Evolutionary conservation across 2,888 invertebrate species (phyloP).

Genomic region (Drosophila histrio): DNA sequence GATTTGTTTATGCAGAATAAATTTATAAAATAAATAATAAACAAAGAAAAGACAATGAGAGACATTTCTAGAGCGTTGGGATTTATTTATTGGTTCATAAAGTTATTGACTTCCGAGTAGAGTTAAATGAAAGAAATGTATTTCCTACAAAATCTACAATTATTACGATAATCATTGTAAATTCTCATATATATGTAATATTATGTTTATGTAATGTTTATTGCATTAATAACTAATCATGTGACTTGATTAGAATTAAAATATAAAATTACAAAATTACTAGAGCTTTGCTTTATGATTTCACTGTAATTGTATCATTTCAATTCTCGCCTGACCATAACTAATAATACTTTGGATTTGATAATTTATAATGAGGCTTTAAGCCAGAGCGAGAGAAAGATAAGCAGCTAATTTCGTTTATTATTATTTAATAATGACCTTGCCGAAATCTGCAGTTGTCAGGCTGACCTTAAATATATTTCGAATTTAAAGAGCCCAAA

Average conservation of each 20-base stretch:
- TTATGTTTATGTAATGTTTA: not conserved
- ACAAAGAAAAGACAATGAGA: not conserved
- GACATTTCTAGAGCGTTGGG: constrained; percentile 14
- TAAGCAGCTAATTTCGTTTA: constrained; percentile 20
- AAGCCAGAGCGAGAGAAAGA: not conserved
- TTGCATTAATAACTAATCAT: constrained; percentile 11
- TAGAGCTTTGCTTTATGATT: constrained; percentile 3
- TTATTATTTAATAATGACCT: constrained; percentile 49
- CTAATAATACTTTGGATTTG: constrained; percentile 26
- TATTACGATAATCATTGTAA: not conserved
- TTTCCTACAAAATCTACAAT: not conserved
- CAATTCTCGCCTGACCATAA: constrained; percentile 20
- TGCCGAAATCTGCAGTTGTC: constrained; percentile 35
- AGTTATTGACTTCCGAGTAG: constrained; percentile 1
- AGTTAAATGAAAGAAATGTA: not conserved
- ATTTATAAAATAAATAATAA: constrained; percentile 20
- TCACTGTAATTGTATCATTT: constrained; percentile 7
- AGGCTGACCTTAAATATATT: not conserved
- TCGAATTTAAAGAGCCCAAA: constrained; percentile 2
- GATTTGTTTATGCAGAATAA: constrained; percentile 35
- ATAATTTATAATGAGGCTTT: not conserved
- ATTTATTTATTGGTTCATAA: constrained; percentile 2
- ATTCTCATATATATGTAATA: not conserved
- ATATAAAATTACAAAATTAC: constrained; percentile 19
- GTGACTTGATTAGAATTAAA: constrained; percentile 3